These are phyloP conservation scores for Drosophila sturtevanti DNA, from an alignment of 1,140 invertebrate genomes.

Conservation along the genomic window DNA sequence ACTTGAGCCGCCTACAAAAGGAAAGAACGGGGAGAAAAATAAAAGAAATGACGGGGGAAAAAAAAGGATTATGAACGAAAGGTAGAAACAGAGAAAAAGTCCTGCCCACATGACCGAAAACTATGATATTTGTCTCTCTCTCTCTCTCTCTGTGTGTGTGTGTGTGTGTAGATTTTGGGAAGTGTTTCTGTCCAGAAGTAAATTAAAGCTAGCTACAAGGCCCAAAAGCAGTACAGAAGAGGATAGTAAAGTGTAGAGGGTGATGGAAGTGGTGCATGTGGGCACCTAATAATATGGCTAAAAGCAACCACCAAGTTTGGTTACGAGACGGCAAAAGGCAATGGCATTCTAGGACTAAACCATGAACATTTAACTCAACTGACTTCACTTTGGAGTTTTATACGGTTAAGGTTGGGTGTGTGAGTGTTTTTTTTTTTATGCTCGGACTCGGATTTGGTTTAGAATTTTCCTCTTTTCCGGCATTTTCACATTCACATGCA, in stretches of 20 bases:
- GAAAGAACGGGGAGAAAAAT: background rate
- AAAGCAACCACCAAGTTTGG: slow-evolving; percentile 19
- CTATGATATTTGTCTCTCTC: slow-evolving; percentile 40
- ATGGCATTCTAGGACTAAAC: slow-evolving; percentile 31
- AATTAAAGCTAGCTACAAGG: slow-evolving; percentile 48
- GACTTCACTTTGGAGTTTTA: slow-evolving; percentile 28
- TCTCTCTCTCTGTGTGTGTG: slow-evolving; percentile 2
- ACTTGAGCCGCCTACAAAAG: slow-evolving; percentile 53
- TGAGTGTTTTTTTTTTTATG: no score
- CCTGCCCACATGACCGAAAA: slow-evolving; percentile 19
- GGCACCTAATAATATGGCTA: slow-evolving; percentile 53
- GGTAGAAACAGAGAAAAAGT: slow-evolving; percentile 44
- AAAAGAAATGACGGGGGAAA: slow-evolving; percentile 25
- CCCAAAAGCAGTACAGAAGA: background rate
- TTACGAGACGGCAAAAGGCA: slow-evolving; percentile 11
- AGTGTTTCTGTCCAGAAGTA: slow-evolving; percentile 33
- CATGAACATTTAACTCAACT: slow-evolving; percentile 54
- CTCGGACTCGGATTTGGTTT: slow-evolving; percentile 13
- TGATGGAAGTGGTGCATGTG: slow-evolving; percentile 26
- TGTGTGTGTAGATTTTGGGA: slow-evolving; percentile 27
- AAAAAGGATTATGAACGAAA: slow-evolving; percentile 67
- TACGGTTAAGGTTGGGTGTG: slow-evolving; percentile 3
- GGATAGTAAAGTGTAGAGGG: background rate
- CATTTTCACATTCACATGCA: slow-evolving; percentile 4
- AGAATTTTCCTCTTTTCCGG: background rate